These are phyloP conservation scores for Cebidichthys violaceus DNA, from an alignment of 2,113 vertebrate species.

Conservation along the genomic window DNA sequence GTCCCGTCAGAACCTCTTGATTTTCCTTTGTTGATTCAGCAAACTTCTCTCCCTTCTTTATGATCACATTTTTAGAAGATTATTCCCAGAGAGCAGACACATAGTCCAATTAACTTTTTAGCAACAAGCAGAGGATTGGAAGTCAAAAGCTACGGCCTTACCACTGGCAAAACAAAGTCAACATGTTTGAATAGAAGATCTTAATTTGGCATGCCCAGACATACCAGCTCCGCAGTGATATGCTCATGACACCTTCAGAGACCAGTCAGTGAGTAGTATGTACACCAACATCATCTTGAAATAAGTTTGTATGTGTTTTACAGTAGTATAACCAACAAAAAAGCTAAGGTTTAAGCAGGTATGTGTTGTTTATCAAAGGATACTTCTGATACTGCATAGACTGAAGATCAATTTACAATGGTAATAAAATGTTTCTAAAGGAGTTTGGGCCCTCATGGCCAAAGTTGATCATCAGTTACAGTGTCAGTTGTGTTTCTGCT, in stretches of 20 bases:
- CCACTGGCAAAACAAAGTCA: background rate
- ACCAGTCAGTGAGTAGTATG: background rate
- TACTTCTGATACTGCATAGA: background rate
- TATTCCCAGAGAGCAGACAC: background rate
- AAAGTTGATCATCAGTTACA: background rate
- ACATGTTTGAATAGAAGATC: background rate
- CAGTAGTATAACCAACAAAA: background rate
- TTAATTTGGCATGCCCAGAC: constrained; percentile 12
- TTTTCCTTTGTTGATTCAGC: background rate
- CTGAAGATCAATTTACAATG: background rate
- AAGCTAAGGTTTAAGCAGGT: no score
- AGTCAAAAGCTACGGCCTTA: background rate
- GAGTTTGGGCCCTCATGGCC: no score
- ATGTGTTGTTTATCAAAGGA: no score
- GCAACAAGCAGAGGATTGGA: constrained; percentile 25
- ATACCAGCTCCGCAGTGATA: background rate
- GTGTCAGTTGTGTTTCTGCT: background rate
- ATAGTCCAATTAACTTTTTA: background rate
- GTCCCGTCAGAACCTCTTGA: background rate
- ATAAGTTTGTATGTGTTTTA: background rate
- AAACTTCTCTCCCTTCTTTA: background rate
- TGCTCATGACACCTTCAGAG: constrained; percentile 2
- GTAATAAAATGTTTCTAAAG: background rate
- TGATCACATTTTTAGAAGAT: background rate
- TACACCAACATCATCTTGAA: background rate